A percentile compares a stretch with the other conserved stretches of the same genome.
phyloP scores from a whole-genome alignment of 92 coral and sea anemone species.

The Pocillopora meandrina region DNA sequence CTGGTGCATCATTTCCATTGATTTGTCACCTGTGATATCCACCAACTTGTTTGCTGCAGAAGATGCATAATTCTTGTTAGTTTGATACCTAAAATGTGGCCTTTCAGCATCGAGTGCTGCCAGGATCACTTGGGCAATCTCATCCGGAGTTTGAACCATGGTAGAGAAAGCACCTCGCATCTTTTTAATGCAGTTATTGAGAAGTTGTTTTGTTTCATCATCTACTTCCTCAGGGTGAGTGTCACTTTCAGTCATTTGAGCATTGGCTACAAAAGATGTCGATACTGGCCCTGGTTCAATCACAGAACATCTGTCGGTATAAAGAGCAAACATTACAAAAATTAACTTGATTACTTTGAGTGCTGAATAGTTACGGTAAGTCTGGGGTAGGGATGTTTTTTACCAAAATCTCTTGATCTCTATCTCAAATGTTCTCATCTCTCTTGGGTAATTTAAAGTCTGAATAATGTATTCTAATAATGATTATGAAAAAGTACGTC shows the following conservation, averaged over 20 bases:
- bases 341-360: no score
- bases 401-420: no score
- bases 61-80: constrained; percentile 71
- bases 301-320: constrained; percentile 67
- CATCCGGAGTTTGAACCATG: constrained; percentile 77
- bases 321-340: not conserved
- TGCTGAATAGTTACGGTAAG: no score
- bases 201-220: constrained; percentile 83
- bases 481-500: no score
- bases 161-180: constrained; percentile 61
- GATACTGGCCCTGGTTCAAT: constrained; percentile 94
- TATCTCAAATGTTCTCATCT: no score
- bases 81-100: constrained; percentile 90
- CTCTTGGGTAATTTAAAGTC: no score
- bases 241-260: constrained; percentile 18
- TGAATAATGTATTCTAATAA: no score
- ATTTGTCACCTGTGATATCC: constrained; percentile 87
- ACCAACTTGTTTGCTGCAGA: constrained; percentile 64
- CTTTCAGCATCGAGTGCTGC: constrained; percentile 73
- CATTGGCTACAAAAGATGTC: constrained; percentile 59
- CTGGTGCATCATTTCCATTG: constrained; percentile 52
- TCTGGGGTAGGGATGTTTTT: no score
- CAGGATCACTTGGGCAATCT: constrained; percentile 78
- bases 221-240: constrained; percentile 48
- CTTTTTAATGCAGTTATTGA: constrained; percentile 61